Evolutionary conservation across 2,113 vertebrate species (phyloP).

Genomic region (Andinoacara biseriatus): DNA sequence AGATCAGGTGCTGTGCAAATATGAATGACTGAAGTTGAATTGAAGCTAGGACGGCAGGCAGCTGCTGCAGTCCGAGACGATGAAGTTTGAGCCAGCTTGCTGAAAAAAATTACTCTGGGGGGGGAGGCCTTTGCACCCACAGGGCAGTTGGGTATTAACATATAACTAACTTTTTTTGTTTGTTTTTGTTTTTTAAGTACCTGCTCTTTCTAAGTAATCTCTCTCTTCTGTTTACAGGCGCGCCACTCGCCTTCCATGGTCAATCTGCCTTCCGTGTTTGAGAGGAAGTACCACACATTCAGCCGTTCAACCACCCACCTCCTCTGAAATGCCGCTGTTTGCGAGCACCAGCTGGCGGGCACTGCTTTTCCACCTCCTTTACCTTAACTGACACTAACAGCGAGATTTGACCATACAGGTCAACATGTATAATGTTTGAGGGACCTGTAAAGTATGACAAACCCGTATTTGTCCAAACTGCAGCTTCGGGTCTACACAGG

Average conservation of each 20-base stretch:
- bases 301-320: conserved; percentile 95
- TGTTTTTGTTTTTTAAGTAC: no score
- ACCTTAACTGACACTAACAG: neutral
- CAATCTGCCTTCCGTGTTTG: conserved; percentile 89
- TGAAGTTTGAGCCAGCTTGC: no score
- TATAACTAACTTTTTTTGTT: neutral
- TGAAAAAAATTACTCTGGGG: no score
- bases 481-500: neutral
- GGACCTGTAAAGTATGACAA: conserved; percentile 11
- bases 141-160: neutral
- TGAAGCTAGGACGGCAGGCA: neutral
- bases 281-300: conserved; percentile 92
- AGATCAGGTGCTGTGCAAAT: neutral
- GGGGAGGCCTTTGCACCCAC: no score
- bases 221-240: conserved; percentile 72
- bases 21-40: no score
- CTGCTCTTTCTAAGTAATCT: neutral
- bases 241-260: conserved; percentile 91
- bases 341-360: neutral
- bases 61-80: neutral
- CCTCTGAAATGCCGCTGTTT: conserved; percentile 77
- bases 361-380: neutral
- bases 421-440: neutral
- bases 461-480: conserved; percentile 17
- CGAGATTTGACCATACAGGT: neutral